Evolutionary conservation across 1,140 invertebrate genomes (phyloP).

Genomic region (Penaeus japonicus): DNA sequence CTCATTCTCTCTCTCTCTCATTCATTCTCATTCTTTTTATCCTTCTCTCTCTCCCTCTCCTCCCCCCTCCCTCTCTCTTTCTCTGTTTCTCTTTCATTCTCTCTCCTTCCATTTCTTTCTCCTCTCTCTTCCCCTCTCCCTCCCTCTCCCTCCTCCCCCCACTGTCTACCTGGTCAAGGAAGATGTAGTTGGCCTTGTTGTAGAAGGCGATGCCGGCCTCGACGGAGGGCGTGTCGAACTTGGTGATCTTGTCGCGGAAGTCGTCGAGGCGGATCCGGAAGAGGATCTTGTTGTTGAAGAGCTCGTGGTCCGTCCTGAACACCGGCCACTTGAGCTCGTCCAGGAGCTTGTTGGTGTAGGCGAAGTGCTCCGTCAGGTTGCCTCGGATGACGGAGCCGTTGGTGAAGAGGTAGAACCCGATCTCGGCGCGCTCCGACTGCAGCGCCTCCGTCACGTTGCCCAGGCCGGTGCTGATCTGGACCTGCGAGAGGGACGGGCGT

Average conservation of each 20-base stretch:
- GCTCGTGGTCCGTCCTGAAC: conserved; percentile 32
- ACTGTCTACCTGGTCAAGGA: conserved; percentile 55
- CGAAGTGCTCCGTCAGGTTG: conserved; percentile 54
- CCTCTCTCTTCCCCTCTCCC: no score
- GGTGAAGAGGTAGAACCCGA: conserved; percentile 60
- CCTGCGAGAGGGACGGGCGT: conserved; percentile 15
- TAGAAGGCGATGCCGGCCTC: conserved; percentile 56
- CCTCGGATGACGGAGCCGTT: conserved; percentile 54
- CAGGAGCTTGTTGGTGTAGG: conserved; percentile 53
- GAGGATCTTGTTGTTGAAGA: conserved; percentile 57
- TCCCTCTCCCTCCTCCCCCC: no score
- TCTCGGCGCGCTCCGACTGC: conserved; percentile 62
- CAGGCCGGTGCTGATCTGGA: conserved; percentile 54
- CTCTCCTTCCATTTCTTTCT: no score
- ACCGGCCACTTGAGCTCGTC: conserved; percentile 51
- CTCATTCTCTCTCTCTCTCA: neutral
- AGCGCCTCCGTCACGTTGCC: conserved; percentile 60
- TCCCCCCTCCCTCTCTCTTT: neutral
- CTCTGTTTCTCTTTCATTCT: neutral
- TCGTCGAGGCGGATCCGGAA: conserved; percentile 59
- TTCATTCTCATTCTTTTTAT: no score
- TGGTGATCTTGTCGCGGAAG: conserved; percentile 54
- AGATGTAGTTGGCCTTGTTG: conserved; percentile 55
- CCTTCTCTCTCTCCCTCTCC: neutral
- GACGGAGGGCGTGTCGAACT: conserved; percentile 49